A percentile compares a stretch with the other conserved stretches of the same genome.
Evolutionary conservation across 2,888 invertebrate genomes (phyloP).

Genomic region (Ormyrus nitidulus): DNA sequence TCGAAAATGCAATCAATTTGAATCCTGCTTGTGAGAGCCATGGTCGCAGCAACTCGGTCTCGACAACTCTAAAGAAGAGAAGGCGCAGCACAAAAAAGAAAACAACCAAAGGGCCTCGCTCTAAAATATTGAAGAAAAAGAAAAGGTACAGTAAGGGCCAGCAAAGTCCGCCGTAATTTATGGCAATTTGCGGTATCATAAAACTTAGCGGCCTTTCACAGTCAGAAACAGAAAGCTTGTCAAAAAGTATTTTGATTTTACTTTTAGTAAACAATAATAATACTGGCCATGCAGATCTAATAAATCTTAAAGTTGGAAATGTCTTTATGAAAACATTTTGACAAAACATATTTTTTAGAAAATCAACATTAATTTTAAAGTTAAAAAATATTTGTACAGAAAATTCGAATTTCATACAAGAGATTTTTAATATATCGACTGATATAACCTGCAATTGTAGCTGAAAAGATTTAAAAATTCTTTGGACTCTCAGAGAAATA

Average conservation of each 20-base stretch:
- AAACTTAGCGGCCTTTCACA: background rate
- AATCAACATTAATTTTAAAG: too few relatives aligned
- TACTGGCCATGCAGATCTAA: background rate
- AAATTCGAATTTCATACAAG: too few relatives aligned
- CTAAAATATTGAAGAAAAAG: conserved; percentile 15
- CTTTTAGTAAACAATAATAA: conserved; percentile 9
- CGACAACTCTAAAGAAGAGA: conserved; percentile 2
- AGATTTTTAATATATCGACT: too few relatives aligned
- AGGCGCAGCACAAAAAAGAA: conserved; percentile 10
- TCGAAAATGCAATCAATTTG: conserved; percentile 32
- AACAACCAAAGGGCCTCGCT: background rate
- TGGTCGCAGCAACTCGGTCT: background rate
- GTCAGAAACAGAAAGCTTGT: conserved; percentile 1
- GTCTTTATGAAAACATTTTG: too few relatives aligned
- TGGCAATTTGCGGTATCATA: conserved; percentile 23
- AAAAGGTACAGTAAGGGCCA: background rate
- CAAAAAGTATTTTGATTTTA: conserved; percentile 8
- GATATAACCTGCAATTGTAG: too few relatives aligned
- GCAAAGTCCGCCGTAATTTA: conserved; percentile 21
- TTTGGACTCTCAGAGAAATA: too few relatives aligned
- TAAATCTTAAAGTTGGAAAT: background rate
- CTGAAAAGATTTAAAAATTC: too few relatives aligned
- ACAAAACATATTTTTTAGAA: too few relatives aligned
- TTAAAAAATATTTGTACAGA: too few relatives aligned
- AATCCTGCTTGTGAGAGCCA: background rate